These are phyloP conservation scores for Hanleya hanleyi DNA, from an alignment of 2,888 invertebrate species.

Conservation along the genomic window DNA sequence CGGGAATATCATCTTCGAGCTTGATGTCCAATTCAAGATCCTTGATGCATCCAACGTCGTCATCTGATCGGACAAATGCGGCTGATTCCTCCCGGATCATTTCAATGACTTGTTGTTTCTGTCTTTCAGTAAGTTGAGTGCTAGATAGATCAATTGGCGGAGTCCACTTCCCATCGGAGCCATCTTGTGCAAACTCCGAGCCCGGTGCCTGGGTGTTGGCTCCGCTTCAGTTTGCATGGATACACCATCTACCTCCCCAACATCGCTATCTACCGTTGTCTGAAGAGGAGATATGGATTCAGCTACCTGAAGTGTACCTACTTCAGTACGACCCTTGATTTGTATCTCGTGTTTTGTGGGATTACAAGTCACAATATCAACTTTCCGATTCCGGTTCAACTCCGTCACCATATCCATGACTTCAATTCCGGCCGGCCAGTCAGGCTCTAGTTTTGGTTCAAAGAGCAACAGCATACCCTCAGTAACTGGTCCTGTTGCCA, in stretches of 20 bases:
- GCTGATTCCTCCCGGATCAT: not conserved
- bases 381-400: not conserved
- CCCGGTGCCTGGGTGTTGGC: no score
- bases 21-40: not conserved
- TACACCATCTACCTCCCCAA: no score
- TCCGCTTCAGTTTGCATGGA: no score
- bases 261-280: no score
- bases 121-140: not conserved
- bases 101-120: not conserved
- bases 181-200: no score
- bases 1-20: slow-evolving; percentile 32
- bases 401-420: no score
- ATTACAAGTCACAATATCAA: not conserved
- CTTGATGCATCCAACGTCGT: not conserved
- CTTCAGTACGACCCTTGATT: not conserved
- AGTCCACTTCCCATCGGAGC: no score
- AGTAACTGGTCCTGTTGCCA: not conserved
- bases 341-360: not conserved
- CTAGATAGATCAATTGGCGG: not conserved
- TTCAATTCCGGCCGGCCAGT: no score
- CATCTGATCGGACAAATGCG: not conserved
- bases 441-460: no score
- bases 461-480: not conserved
- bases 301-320: not conserved
- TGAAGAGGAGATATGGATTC: no score